Evolutionary conservation across 2,113 vertebrate species (phyloP).

Genomic region (Morone chrysops): DNA sequence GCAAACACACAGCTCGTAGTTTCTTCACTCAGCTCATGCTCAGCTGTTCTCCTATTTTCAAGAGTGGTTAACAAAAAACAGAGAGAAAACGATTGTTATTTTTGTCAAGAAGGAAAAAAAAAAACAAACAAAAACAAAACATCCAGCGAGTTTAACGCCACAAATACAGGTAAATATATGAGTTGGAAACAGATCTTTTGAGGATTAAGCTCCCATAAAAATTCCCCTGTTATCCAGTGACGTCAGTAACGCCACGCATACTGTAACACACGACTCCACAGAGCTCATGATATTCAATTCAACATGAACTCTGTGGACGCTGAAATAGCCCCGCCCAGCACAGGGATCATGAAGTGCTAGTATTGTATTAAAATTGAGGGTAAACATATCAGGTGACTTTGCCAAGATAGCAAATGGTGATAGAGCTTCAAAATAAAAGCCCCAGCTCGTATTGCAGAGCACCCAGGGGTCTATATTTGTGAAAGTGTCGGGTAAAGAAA

Average conservation of each 20-base stretch:
- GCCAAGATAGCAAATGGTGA: conserved; percentile 10
- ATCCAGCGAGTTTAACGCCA: conserved; percentile 34
- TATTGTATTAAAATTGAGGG: conserved; percentile 21
- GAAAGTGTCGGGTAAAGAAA: conserved; percentile 28
- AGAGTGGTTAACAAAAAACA: conserved; percentile 36
- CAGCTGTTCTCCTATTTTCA: conserved; percentile 34
- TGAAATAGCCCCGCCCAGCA: conserved; percentile 4
- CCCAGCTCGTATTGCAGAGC: conserved; percentile 5
- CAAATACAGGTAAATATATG: conserved; percentile 49
- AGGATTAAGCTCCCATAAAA: conserved; percentile 14
- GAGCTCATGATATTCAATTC: conserved; percentile 9
- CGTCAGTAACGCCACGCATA: neutral
- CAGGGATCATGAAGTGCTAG: conserved; percentile 31
- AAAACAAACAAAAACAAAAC: conserved; percentile 9
- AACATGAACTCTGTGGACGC: conserved; percentile 17
- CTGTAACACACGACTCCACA: neutral
- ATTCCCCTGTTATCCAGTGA: conserved; percentile 5
- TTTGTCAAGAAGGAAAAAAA: conserved; percentile 9
- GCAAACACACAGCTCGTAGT: conserved; percentile 39
- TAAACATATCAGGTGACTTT: conserved; percentile 41
- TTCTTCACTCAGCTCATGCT: conserved; percentile 53
- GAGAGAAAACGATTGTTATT: conserved; percentile 10
- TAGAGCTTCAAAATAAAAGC: conserved; percentile 45
- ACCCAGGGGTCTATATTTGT: conserved; percentile 7
- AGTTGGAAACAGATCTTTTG: conserved; percentile 34